A percentile compares a stretch with the other conserved stretches of the same genome.
Conservation (phyloP, 1,140 invertebrate species). For the Lepidotrigona ventralis region DNA sequence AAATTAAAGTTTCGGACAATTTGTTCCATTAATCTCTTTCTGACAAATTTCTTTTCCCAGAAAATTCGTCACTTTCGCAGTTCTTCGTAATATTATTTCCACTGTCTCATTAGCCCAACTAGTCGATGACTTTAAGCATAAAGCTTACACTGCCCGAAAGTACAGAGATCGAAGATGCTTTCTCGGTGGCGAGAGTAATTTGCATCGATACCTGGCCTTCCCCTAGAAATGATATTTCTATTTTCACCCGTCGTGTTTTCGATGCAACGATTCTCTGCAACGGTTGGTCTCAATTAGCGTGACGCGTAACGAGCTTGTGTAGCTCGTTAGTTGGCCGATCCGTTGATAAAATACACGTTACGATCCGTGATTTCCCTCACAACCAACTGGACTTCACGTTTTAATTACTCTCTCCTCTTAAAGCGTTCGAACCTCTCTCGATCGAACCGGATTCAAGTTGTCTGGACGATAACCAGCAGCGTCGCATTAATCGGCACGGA, state of each 20-base stretch:
- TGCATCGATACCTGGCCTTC: background rate
- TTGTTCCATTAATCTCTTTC: too few species aligned
- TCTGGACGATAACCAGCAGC: background rate
- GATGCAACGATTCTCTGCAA: slow-evolving; percentile 3
- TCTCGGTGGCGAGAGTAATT: slow-evolving; percentile 6
- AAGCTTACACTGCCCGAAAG: background rate
- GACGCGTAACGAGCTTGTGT: slow-evolving; percentile 18
- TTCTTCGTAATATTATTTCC: too few species aligned
- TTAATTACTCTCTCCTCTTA: background rate
- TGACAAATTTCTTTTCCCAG: background rate
- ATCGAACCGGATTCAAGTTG: background rate
- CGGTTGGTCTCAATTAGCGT: slow-evolving; percentile 21
- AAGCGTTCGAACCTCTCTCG: background rate
- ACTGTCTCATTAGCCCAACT: too few species aligned
- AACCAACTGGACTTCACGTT: background rate
- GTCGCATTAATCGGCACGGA: background rate
- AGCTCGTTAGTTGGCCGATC: slow-evolving; percentile 15
- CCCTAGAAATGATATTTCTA: background rate
- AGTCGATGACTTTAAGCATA: too few species aligned
- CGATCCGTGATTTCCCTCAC: background rate
- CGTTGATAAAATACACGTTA: slow-evolving; percentile 8
- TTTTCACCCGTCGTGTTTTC: background rate
- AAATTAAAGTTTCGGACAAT: background rate
- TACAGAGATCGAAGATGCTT: background rate
- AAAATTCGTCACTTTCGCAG: too few species aligned